These are phyloP conservation scores for Drosophila meridionalis DNA, from an alignment of 2,888 invertebrate species.

Conservation along the genomic window DNA sequence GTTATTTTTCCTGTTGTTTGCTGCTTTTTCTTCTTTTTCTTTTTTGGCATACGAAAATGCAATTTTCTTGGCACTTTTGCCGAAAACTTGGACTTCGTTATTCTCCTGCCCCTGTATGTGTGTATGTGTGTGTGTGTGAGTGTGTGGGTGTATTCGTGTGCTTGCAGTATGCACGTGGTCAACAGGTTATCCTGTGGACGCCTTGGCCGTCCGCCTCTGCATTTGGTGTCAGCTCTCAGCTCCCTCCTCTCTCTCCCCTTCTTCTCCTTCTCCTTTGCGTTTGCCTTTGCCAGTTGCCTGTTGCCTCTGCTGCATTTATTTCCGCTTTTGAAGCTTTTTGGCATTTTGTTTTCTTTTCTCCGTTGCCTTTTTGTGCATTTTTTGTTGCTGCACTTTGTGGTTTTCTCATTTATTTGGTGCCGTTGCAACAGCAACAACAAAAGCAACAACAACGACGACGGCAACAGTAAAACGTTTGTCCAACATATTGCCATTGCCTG, in stretches of 20 bases:
- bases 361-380: conserved; percentile 53
- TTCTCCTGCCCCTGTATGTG: conserved; percentile 14
- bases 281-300: conserved; percentile 47
- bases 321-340: conserved; percentile 79
- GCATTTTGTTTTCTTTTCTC: conserved; percentile 72
- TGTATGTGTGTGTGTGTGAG: conserved; percentile 9
- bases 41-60: conserved; percentile 64
- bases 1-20: conserved; percentile 7
- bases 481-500: conserved; percentile 59
- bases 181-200: conserved; percentile 76
- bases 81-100: conserved; percentile 66
- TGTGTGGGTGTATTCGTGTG: conserved; percentile 22
- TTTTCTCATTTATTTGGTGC: conserved; percentile 77
- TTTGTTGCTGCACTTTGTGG: conserved; percentile 72
- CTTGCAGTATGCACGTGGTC: conserved; percentile 78
- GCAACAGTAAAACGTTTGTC: conserved; percentile 21
- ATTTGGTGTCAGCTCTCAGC: not conserved
- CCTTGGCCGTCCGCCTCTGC: conserved; percentile 20
- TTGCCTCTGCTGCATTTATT: conserved; percentile 73
- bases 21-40: conserved; percentile 6
- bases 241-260: not conserved
- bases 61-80: conserved; percentile 81
- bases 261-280: conserved; percentile 4
- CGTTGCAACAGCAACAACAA: conserved; percentile 24
- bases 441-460: conserved; percentile 26